A percentile compares a stretch with the other conserved stretches of the same genome.
phyloP scores from a whole-genome alignment of 2,888 invertebrate species.

The Abrostola tripartita region DNA sequence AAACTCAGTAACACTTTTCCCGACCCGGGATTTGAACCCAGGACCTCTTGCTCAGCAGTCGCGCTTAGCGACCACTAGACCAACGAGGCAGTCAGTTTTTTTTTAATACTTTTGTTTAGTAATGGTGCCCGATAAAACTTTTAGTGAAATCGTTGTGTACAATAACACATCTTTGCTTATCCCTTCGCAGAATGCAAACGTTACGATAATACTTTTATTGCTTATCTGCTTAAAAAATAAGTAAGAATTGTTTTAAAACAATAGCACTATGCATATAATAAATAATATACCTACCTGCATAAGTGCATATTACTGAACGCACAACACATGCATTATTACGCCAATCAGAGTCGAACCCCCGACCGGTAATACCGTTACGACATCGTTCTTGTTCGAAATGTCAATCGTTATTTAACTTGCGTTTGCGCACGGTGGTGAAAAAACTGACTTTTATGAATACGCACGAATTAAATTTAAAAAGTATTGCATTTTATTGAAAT shows the following conservation, averaged over 20 bases:
- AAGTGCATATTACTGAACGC: slow-evolving; percentile 35
- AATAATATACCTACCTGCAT: background rate
- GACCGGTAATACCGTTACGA: slow-evolving; percentile 59
- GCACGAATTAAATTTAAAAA: slow-evolving; percentile 40
- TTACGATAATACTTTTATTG: too few relatives aligned
- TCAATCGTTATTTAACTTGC: slow-evolving; percentile 75
- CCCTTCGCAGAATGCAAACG: too few relatives aligned
- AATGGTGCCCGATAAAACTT: too few relatives aligned
- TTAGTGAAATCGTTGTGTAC: too few relatives aligned
- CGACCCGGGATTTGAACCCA: too few relatives aligned
- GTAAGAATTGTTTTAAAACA: background rate
- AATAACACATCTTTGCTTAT: too few relatives aligned
- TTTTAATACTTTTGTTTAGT: too few relatives aligned
- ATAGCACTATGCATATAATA: slow-evolving; percentile 7
- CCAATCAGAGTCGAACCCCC: slow-evolving; percentile 51
- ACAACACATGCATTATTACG: slow-evolving; percentile 47
- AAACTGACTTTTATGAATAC: slow-evolving; percentile 42
- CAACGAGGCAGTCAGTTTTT: too few relatives aligned
- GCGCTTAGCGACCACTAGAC: too few relatives aligned
- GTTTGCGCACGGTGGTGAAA: slow-evolving; percentile 41
- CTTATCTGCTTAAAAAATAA: background rate
- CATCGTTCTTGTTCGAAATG: slow-evolving; percentile 69
- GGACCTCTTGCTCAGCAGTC: too few relatives aligned
- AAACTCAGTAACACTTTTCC: too few relatives aligned
- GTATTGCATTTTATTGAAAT: slow-evolving; percentile 30